Percentiles rank a stretch among this genome's conserved stretches.
Conservation (phyloP, 2,797 vertebrate genomes). For the Sebastes oblongus region DNA sequence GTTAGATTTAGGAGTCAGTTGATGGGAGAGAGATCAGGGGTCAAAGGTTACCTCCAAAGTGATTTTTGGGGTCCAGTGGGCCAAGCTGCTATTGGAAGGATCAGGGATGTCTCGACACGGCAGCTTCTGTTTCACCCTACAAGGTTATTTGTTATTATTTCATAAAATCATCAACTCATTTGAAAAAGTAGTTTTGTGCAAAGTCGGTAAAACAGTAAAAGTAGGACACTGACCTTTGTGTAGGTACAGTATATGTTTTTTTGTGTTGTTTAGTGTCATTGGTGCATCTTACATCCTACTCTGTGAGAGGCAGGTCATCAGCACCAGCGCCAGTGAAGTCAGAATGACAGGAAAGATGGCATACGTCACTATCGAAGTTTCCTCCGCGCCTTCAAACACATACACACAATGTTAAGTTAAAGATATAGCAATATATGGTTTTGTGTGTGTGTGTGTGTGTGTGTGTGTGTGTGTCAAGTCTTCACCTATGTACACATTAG, state of each 20-base stretch:
- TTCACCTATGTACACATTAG: slow-evolving; percentile 46
- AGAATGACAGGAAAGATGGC: slow-evolving; percentile 24
- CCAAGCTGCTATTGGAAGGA: slow-evolving; percentile 71
- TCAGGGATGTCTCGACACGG: slow-evolving; percentile 63
- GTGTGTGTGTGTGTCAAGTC: neutral
- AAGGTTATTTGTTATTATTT: neutral
- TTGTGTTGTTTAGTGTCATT: neutral
- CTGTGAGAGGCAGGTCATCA: slow-evolving; percentile 43
- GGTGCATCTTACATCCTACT: slow-evolving; percentile 38
- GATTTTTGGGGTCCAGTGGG: slow-evolving; percentile 58
- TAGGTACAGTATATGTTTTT: neutral
- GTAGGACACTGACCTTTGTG: neutral
- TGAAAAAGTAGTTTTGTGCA: neutral
- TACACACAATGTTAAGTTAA: neutral
- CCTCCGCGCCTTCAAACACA: slow-evolving; percentile 36
- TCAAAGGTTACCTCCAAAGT: slow-evolving; percentile 50
- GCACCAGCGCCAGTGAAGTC: slow-evolving; percentile 21
- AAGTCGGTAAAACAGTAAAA: neutral
- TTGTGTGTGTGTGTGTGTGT: neutral
- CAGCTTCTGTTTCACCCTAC: slow-evolving; percentile 61
- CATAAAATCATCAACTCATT: neutral
- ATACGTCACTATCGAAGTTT: neutral
- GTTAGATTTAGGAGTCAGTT: neutral
- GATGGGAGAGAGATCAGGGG: neutral
- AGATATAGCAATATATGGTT: neutral